phyloP scores from a whole-genome alignment of 30 jellyfish, hydroid and myxozoan species.

The Aurelia sp. region DNA sequence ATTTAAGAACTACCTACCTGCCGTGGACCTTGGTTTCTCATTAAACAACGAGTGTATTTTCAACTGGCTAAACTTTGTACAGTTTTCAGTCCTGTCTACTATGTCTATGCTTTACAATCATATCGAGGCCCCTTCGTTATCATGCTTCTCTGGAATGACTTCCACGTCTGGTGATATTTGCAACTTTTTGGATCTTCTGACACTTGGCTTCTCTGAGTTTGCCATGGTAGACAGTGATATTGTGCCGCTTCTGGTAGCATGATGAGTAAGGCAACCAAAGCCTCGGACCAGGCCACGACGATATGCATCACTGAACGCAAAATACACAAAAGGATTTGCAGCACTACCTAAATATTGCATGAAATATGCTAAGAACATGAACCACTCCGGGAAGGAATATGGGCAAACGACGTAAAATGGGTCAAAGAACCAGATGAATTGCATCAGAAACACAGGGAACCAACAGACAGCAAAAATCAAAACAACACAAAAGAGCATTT shows the following conservation, averaged over 20 bases:
- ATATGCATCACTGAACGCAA: constrained; percentile 71
- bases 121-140: no score
- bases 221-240: not conserved
- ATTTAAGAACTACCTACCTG: no score
- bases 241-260: constrained; percentile 9
- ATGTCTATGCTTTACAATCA: no score
- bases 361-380: constrained; percentile 53
- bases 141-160: no score
- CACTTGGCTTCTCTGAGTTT: no score
- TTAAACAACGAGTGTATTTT: no score
- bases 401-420: constrained; percentile 59
- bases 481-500: constrained; percentile 70
- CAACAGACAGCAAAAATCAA: constrained; percentile 78
- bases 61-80: no score
- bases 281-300: constrained; percentile 55
- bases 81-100: no score
- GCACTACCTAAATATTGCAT: constrained; percentile 85
- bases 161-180: no score
- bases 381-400: constrained; percentile 50
- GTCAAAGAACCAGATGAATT: constrained; percentile 56
- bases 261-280: not conserved
- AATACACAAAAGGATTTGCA: constrained; percentile 77
- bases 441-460: constrained; percentile 75
- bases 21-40: no score
- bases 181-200: no score